Base-by-base conservation (phyloP, 2,113 vertebrate species). In the Talpa occidentalis region DNA sequence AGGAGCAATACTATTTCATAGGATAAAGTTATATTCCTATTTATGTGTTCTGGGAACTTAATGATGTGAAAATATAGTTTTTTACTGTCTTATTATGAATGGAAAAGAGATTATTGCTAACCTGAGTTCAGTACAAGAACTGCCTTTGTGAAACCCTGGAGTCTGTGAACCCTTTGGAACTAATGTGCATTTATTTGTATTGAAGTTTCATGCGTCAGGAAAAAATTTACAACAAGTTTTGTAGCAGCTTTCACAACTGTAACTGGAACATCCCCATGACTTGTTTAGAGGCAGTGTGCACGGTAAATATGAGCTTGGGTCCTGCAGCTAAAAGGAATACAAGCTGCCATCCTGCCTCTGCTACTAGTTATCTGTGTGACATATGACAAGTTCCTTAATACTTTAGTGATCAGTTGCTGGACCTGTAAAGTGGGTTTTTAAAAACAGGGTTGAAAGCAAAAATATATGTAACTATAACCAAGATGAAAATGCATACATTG, bases 21-120 rank as follows among this genome's bases (percentile, higher is more conserved):
- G 56, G 77, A 62, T 59, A 62, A 95, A 76, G 35, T 62, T 60
- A 22, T 44, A 16, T 8, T 85, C 40, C 16, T 56, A 35, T 70
- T 93, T 94, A 40, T 52, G 35, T 92, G 35, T 37, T 54, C 66
- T n/a, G 67, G 76, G 80, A 64, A 4, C 22, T 80, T 93, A 67
- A 62, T 80, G 52, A 93, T 81, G 90, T 91, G 88, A 90, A 91
- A 80, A 91, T 40, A 37, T 0, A 74, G 40, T 30, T 62, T 92
- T 93, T 91, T 91, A 9, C 37, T 56, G 44, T 60, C 49, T 70
- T 60, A 54, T 69, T 60, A 62, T 88, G 52, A 88, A 49, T 32
- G 10, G 11, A 44, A 62, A 91, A 77, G 14, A 64, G 54, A 83
- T 66, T 70, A 83, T 66, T 70, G 28, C 66, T 78, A 91, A 79